phyloP scores from a whole-genome alignment of 2,888 invertebrate genomes.

The Cantharis nigra region DNA sequence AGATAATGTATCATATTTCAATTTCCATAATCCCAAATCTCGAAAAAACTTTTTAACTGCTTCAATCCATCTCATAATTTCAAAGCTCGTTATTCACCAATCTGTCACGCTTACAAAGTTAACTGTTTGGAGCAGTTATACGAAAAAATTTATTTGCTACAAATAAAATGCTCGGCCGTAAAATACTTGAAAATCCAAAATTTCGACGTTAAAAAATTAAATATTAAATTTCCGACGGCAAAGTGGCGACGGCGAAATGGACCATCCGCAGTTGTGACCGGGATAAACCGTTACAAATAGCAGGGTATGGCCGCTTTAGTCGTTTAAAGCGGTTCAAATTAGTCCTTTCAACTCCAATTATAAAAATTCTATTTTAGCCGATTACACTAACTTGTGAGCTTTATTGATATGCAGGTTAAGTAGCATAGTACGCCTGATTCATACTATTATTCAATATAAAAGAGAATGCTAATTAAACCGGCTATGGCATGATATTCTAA shows the following conservation, averaged over 20 bases:
- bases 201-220: too few species aligned
- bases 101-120: not conserved
- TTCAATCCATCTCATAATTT: not conserved
- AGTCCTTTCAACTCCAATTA: not conserved
- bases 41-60: not conserved
- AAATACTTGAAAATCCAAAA: too few species aligned
- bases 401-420: not conserved
- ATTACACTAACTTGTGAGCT: not conserved
- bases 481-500: not conserved
- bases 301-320: not conserved
- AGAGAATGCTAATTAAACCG: not conserved
- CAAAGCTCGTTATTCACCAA: not conserved
- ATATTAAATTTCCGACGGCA: too few species aligned
- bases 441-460: not conserved
- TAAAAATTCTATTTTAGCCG: not conserved
- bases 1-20: not conserved
- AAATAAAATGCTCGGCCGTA: not conserved
- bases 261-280: too few species aligned
- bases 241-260: too few species aligned
- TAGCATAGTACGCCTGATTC: not conserved
- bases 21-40: not conserved
- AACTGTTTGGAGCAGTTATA: not conserved
- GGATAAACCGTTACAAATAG: too few species aligned
- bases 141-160: not conserved
- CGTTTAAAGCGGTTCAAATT: not conserved